Evolutionary conservation across 1,140 invertebrate genomes (phyloP).

Genomic region (Eupeodes corollae): DNA sequence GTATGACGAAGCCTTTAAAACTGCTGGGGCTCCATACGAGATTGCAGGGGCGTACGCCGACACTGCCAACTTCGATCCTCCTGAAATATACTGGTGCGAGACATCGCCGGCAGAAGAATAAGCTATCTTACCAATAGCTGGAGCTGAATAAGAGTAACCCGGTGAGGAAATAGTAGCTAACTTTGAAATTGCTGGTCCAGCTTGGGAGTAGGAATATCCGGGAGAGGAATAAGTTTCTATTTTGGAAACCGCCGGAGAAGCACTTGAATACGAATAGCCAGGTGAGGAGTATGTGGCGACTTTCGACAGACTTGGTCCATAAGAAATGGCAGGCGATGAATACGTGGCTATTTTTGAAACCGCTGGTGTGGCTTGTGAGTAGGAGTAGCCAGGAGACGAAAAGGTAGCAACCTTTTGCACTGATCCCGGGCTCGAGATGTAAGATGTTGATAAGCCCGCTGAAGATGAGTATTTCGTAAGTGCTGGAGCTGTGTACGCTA

Average conservation of each 20-base stretch:
- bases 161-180: slow-evolving; percentile 25
- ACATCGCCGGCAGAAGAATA: slow-evolving; percentile 8
- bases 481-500: slow-evolving; percentile 1
- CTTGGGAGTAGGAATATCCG: slow-evolving; percentile 20
- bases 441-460: background rate
- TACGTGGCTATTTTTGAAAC: slow-evolving; percentile 24
- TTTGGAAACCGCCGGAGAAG: slow-evolving; percentile 20
- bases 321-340: slow-evolving; percentile 2
- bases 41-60: slow-evolving; percentile 2
- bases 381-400: slow-evolving; percentile 17
- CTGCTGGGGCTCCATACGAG: slow-evolving; percentile 1
- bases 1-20: background rate
- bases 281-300: slow-evolving; percentile 4
- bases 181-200: slow-evolving; percentile 26
- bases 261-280: slow-evolving; percentile 4
- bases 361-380: slow-evolving; percentile 17
- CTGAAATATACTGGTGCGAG: no score
- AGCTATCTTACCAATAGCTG: slow-evolving; percentile 15
- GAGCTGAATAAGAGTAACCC: slow-evolving; percentile 13
- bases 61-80: background rate
- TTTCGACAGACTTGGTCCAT: background rate
- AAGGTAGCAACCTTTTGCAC: slow-evolving; percentile 18
- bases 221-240: slow-evolving; percentile 23
- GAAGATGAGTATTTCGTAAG: no score
- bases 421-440: background rate